Conservation (phyloP, 2,888 invertebrate genomes). For the Xestia c-nigrum region DNA sequence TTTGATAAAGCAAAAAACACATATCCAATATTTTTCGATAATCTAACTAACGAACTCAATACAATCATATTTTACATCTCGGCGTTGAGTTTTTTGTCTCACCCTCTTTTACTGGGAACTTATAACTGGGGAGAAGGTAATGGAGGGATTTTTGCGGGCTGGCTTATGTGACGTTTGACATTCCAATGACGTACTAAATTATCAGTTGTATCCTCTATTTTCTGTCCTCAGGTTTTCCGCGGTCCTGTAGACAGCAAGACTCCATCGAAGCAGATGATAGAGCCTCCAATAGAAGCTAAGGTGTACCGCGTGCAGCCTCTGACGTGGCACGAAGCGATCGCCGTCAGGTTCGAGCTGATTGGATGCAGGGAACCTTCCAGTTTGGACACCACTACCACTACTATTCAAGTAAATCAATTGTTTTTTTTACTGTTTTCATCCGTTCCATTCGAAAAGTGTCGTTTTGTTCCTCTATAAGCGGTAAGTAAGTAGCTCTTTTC, state of each 20-base stretch:
- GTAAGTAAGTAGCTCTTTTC: too few species aligned
- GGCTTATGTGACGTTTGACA: not conserved
- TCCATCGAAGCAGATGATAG: slow-evolving; percentile 92
- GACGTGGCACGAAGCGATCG: slow-evolving; percentile 93
- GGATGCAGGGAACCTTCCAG: slow-evolving; percentile 90
- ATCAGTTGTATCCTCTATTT: not conserved
- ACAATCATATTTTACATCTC: too few species aligned
- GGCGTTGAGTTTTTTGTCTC: not conserved
- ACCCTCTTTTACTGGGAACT: not conserved
- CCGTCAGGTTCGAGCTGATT: slow-evolving; percentile 93
- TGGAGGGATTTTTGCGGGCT: not conserved
- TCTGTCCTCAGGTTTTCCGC: slow-evolving; percentile 91
- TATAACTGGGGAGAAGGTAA: not conserved
- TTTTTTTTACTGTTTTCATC: too few species aligned
- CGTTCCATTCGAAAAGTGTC: too few species aligned
- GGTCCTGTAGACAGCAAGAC: slow-evolving; percentile 92
- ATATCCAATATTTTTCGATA: too few species aligned
- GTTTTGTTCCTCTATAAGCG: too few species aligned
- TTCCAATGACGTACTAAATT: not conserved
- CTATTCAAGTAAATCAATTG: slow-evolving; percentile 6
- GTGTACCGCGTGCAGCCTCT: slow-evolving; percentile 93
- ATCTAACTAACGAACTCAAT: too few species aligned
- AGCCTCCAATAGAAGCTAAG: slow-evolving; percentile 94
- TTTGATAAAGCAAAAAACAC: too few species aligned
- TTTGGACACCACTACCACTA: slow-evolving; percentile 53